A percentile compares a stretch with the other conserved stretches of the same genome.
phyloP scores from a whole-genome alignment of 2,113 vertebrate genomes.

The Callospermophilus lateralis region DNA sequence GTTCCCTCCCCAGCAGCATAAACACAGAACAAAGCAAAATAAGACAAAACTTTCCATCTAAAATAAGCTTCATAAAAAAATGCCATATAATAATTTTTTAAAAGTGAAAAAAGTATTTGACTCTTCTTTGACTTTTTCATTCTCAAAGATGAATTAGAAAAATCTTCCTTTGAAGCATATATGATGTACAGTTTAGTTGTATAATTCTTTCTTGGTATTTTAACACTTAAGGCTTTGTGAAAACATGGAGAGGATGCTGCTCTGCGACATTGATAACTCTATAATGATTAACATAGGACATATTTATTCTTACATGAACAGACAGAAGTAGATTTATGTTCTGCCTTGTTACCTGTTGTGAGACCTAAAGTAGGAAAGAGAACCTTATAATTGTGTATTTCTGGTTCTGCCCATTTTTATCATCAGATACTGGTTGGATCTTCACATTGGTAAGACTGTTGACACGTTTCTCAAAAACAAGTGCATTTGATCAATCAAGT shows the following conservation, averaged over 20 bases:
- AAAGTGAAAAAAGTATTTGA: not conserved
- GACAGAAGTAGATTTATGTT: not conserved
- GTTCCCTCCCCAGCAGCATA: not conserved
- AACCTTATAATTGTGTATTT: not conserved
- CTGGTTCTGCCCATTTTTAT: not conserved
- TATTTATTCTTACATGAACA: not conserved
- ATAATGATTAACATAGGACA: not conserved
- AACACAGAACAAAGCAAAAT: not conserved
- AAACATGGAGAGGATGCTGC: not conserved
- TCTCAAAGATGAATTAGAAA: slow-evolving; percentile 39
- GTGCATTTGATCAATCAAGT: not conserved
- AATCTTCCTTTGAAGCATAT: slow-evolving; percentile 12
- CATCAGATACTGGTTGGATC: not conserved
- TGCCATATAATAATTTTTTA: too few relatives aligned
- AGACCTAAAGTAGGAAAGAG: not conserved
- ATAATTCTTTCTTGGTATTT: not conserved
- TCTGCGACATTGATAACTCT: not conserved
- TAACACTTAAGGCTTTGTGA: not conserved
- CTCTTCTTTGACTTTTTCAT: not conserved
- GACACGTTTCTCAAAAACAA: not conserved
- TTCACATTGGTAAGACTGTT: not conserved
- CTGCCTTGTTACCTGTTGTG: not conserved
- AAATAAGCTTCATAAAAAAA: too few relatives aligned
- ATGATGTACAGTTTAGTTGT: not conserved
- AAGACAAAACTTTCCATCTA: too few relatives aligned